These are phyloP conservation scores for Drosophila trapezifrons DNA, from an alignment of 1,140 invertebrate species.

Conservation along the genomic window DNA sequence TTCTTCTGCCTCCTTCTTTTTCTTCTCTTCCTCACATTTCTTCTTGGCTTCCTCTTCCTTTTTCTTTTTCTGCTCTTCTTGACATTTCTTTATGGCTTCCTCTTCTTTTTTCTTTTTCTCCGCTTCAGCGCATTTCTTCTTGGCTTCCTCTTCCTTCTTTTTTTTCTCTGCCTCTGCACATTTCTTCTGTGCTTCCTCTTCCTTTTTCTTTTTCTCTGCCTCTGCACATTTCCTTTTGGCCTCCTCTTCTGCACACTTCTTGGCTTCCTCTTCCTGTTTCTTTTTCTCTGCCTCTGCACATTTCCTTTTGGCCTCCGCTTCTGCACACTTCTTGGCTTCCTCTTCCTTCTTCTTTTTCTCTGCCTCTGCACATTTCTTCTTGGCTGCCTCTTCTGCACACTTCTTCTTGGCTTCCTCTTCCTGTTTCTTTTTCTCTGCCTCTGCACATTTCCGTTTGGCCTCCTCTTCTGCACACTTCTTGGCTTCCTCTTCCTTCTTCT, in stretches of 20 bases:
- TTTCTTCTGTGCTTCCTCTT: too few species aligned
- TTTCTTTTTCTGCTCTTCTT: neutral
- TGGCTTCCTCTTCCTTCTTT: too few species aligned
- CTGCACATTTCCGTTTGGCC: neutral
- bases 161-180: too few species aligned
- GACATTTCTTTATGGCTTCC: neutral
- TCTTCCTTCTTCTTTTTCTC: neutral
- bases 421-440: conserved; percentile 13
- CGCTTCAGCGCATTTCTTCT: neutral
- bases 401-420: neutral
- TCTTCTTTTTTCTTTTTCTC: neutral
- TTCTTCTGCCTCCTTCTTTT: conserved; percentile 31
- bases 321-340: neutral
- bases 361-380: neutral
- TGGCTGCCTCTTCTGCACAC: neutral
- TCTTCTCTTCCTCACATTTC: conserved; percentile 2
- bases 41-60: neutral
- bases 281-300: neutral
- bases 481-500: neutral
- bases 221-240: too few species aligned
- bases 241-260: neutral
- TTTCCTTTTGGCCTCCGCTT: neutral
- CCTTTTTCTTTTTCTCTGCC: too few species aligned
- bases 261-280: neutral
- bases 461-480: neutral